Evolutionary conservation across 2,888 invertebrate genomes (phyloP).

Genomic region (Eupeodes luniger): DNA sequence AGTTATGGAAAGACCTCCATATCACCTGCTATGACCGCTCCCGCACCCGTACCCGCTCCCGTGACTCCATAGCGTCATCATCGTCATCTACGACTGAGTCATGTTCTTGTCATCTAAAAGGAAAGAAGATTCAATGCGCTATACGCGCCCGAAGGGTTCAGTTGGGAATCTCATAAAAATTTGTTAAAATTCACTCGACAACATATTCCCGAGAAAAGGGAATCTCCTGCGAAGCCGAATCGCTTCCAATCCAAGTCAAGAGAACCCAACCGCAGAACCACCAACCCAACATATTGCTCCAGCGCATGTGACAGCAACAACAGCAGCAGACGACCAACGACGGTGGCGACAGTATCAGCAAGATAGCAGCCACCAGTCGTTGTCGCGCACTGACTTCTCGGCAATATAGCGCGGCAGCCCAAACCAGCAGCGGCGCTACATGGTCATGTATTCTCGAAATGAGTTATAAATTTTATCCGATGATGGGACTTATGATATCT

Average conservation of each 20-base stretch:
- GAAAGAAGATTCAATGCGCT: conserved; percentile 49
- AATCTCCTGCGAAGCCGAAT: conserved; percentile 42
- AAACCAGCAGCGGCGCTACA: conserved; percentile 76
- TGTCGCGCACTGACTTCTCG: conserved; percentile 34
- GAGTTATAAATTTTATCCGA: conserved; percentile 84
- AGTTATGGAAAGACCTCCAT: conserved; percentile 27
- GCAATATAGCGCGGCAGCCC: conserved; percentile 68
- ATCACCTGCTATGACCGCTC: neutral
- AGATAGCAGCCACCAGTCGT: conserved; percentile 73
- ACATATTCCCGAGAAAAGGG: conserved; percentile 74
- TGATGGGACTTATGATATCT: conserved; percentile 84
- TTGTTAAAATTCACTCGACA: conserved; percentile 73
- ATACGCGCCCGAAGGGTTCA: conserved; percentile 36
- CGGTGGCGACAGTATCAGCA: conserved; percentile 75
- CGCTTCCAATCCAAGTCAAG: conserved; percentile 8
- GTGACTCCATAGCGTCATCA: neutral
- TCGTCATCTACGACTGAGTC: conserved; percentile 24
- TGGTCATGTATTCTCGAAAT: conserved; percentile 79
- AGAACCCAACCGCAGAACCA: no score
- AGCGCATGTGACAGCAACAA: conserved; percentile 50
- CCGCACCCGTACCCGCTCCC: neutral
- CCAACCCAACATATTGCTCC: conserved; percentile 33
- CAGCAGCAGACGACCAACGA: conserved; percentile 56
- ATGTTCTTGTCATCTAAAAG: conserved; percentile 23
- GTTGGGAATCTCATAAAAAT: conserved; percentile 73